These are phyloP conservation scores for Autographa pulchrina DNA, from an alignment of 2,888 invertebrate species.

Conservation along the genomic window DNA sequence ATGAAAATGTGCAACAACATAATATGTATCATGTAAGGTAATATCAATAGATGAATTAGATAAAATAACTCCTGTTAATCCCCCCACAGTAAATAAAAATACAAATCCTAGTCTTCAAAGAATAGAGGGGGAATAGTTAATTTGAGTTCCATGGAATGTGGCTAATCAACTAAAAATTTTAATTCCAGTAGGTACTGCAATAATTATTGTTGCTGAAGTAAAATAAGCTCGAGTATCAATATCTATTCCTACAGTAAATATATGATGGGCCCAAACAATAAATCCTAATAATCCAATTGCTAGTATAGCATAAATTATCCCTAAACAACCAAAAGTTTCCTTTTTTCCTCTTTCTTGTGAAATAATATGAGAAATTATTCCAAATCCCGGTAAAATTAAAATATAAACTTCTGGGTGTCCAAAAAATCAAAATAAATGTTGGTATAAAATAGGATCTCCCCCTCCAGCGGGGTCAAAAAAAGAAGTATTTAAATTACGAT, in stretches of 20 bases:
- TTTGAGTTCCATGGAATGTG: slow-evolving; percentile 91
- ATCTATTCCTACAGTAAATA: slow-evolving; percentile 96
- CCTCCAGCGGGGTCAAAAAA: slow-evolving; percentile 95
- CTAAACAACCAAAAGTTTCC: slow-evolving; percentile 92
- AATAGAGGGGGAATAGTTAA: slow-evolving; percentile 89
- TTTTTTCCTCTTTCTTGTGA: slow-evolving; percentile 93
- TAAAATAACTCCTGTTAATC: slow-evolving; percentile 91
- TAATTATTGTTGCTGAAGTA: slow-evolving; percentile 95
- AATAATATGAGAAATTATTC: slow-evolving; percentile 94
- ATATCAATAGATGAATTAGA: slow-evolving; percentile 94
- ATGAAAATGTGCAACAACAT: slow-evolving; percentile 95
- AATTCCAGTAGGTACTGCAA: slow-evolving; percentile 95
- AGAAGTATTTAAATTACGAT: slow-evolving; percentile 94
- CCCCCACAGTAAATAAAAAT: slow-evolving; percentile 93
- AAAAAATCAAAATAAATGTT: slow-evolving; percentile 97
- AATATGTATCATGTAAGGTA: slow-evolving; percentile 94
- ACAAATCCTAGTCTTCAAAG: slow-evolving; percentile 93
- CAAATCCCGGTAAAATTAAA: slow-evolving; percentile 95
- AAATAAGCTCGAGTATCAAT: slow-evolving; percentile 95
- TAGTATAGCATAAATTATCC: slow-evolving; percentile 96
- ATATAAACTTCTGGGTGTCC: slow-evolving; percentile 96
- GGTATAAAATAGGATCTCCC: slow-evolving; percentile 94
- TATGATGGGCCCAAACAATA: slow-evolving; percentile 96
- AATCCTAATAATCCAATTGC: slow-evolving; percentile 95
- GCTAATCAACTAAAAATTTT: slow-evolving; percentile 95